Evolutionary conservation across 2,797 vertebrate species (phyloP).

Genomic region (Aphelocoma californica): DNA sequence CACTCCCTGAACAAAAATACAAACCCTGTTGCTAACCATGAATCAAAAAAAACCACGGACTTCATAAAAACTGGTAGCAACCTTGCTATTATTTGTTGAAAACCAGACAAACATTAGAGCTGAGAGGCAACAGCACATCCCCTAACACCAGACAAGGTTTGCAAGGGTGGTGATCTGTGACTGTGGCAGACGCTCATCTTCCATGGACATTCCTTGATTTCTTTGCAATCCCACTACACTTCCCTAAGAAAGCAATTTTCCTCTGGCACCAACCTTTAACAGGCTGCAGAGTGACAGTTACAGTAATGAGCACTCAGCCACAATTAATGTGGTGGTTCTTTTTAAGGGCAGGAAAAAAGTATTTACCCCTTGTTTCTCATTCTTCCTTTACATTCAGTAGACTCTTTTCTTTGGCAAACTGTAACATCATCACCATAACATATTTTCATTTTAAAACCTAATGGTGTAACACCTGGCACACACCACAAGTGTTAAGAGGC

Average conservation of each 20-base stretch:
- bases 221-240: not conserved
- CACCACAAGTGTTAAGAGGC: not conserved
- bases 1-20: not conserved
- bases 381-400: not conserved
- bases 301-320: not conserved
- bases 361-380: not conserved
- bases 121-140: not conserved
- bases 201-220: not conserved
- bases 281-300: not conserved
- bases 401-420: not conserved
- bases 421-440: fast-evolving
- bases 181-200: not conserved
- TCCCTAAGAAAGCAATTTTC: not conserved
- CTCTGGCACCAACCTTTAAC: not conserved
- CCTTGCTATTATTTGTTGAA: not conserved
- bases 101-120: not conserved
- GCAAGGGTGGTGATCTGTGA: not conserved
- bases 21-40: not conserved
- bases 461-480: not conserved
- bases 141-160: not conserved
- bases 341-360: not conserved
- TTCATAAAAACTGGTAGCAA: not conserved
- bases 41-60: not conserved
- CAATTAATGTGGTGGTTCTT: not conserved
- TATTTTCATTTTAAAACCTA: not conserved